Base-by-base conservation (phyloP, 1,140 invertebrate species). In the Euura saliciscinereae region DNA sequence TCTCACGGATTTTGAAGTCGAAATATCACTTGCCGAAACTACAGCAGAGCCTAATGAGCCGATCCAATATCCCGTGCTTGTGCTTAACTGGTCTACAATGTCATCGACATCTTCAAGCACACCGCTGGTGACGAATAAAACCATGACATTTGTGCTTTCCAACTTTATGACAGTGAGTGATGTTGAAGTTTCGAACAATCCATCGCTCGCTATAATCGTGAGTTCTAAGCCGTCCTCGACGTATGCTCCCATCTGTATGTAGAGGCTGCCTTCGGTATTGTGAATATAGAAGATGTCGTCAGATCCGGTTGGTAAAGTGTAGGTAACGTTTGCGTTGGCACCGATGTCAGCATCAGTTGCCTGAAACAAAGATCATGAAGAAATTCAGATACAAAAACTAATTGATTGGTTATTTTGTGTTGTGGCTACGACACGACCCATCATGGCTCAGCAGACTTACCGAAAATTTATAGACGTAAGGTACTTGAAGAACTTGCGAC, bases 381-480 rank as follows among this genome's bases (percentile, higher is more conserved):
- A 28, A 28, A 28, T 28, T 28, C 28, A 28, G 28, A 13, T 64
- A 10, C 59, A 10, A 64, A 10, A 64, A 64, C 13, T 10, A 10
- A 64, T 64, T 64, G 59, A 10, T 64, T 10, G 1, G 2, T 64
- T 64, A 28, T 13, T 10, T 64, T 13, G 13, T 64, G 8, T 64
- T 13, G 13, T 64, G 8, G 59, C 59, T 64, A 64, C 13, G 8
- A 64, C 13, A 10, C 8, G 8, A 10, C 59, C 13, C 59, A 13
- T 64, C 59, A 13, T 64, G 59, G 28, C 28, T 28, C 28, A 13
- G 59, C 66, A 67, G 66, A 67, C 66, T 67, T 8, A 67, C 66
- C 28, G 8, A 8, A 67, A 67, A 28, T 67, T 67, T 8, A 44
- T 67, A 67, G 43, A 67, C 66, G 66, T 67, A 67, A 10, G 66